Evolutionary conservation across 2,888 invertebrate species (phyloP).

Genomic region (Emmelina monodactyla): DNA sequence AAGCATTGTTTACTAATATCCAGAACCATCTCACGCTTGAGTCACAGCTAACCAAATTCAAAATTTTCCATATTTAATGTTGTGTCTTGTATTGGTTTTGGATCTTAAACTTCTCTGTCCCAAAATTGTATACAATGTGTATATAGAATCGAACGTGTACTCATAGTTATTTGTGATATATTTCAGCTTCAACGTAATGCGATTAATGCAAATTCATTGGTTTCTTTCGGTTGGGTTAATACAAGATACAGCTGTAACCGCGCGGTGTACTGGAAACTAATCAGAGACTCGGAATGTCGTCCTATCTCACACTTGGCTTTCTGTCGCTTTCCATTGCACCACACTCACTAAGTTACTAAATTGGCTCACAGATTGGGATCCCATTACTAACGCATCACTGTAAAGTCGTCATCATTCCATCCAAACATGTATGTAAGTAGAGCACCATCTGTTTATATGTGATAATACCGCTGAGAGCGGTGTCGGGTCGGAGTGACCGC

Average conservation of each 20-base stretch:
- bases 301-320: constrained; percentile 47
- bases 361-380: constrained; percentile 63
- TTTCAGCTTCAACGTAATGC: constrained; percentile 64
- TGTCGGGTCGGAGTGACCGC: constrained; percentile 13
- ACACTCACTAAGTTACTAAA: constrained; percentile 52
- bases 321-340: constrained; percentile 67
- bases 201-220: constrained; percentile 62
- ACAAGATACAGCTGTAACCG: constrained; percentile 65
- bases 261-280: constrained; percentile 64
- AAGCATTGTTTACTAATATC: constrained; percentile 46
- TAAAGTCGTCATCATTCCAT: constrained; percentile 57
- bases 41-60: constrained; percentile 64
- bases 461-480: constrained; percentile 11
- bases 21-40: constrained; percentile 56
- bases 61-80: constrained; percentile 51
- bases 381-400: constrained; percentile 66
- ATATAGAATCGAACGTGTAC: constrained; percentile 15
- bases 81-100: constrained; percentile 68
- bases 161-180: constrained; percentile 58
- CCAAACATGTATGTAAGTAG: constrained; percentile 59
- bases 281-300: constrained; percentile 45
- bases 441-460: constrained; percentile 26
- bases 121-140: constrained; percentile 16
- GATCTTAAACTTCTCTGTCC: constrained; percentile 25
- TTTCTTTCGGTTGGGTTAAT: constrained; percentile 67